Evolutionary conservation across 64 coral and sea anemone species (phyloP).

Genomic region (Pocillopora damicornis): DNA sequence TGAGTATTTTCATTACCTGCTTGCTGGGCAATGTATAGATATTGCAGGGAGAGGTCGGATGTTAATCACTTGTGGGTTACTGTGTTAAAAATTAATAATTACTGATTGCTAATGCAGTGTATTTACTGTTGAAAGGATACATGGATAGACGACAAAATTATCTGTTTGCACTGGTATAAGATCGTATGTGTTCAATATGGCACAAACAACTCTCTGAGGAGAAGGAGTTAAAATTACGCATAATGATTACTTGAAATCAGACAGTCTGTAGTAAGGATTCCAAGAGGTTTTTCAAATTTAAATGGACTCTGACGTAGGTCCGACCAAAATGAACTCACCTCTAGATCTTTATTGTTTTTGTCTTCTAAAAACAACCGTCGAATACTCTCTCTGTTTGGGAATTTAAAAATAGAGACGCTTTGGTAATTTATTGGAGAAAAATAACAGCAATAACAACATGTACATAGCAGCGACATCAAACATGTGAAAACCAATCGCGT

Average conservation of each 20-base stretch:
- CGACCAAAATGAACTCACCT: constrained; percentile 5
- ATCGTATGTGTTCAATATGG: constrained; percentile 43
- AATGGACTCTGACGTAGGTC: background rate
- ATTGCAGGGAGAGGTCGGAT: too few species aligned
- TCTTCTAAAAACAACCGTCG: constrained; percentile 10
- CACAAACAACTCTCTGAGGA: constrained; percentile 44
- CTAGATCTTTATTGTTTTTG: constrained; percentile 27
- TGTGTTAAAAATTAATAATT: too few species aligned
- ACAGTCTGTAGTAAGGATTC: background rate
- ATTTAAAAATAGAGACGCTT: background rate
- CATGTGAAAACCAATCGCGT: background rate
- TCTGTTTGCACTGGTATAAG: constrained; percentile 44
- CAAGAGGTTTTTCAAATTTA: background rate
- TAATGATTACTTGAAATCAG: background rate
- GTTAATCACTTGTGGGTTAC: too few species aligned
- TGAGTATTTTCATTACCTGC: too few species aligned
- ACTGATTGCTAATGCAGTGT: too few species aligned
- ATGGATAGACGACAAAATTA: constrained; percentile 47
- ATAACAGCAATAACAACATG: background rate
- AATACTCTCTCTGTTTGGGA: constrained; percentile 13
- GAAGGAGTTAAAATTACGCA: background rate
- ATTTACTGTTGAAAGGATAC: constrained; percentile 24
- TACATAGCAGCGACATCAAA: background rate
- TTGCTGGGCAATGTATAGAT: too few species aligned
- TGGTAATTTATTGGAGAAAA: background rate